Percentiles rank a stretch among this genome's conserved stretches.
Evolutionary conservation across 2,888 invertebrate species (phyloP).

Genomic region (Acanthosepion pharaonis): DNA sequence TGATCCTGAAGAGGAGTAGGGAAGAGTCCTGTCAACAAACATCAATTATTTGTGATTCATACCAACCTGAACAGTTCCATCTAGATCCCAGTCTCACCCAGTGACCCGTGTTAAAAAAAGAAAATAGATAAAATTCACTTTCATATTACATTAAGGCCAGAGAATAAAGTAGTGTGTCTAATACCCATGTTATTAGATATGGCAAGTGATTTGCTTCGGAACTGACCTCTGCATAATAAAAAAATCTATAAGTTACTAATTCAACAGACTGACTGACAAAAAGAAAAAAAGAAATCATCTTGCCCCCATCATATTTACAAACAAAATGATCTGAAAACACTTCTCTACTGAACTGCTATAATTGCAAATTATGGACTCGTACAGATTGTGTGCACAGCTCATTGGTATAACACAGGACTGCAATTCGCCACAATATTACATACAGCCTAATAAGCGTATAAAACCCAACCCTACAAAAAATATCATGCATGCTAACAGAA

Average conservation of each 20-base stretch:
- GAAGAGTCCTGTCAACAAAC: background rate
- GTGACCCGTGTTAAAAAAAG: background rate
- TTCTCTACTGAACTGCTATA: background rate
- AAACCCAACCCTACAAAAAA: too few relatives aligned
- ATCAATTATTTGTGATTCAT: conserved; percentile 33
- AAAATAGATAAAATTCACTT: background rate
- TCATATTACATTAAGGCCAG: background rate
- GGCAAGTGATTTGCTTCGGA: background rate
- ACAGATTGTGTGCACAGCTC: too few relatives aligned
- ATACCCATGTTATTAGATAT: background rate
- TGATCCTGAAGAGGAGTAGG: background rate
- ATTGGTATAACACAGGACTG: background rate
- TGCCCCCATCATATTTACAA: background rate
- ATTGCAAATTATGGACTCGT: background rate
- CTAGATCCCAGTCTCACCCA: conserved; percentile 20
- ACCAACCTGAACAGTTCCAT: background rate
- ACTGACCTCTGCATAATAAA: background rate
- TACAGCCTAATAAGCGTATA: too few relatives aligned
- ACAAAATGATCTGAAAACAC: background rate
- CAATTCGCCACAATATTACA: background rate
- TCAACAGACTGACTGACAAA: background rate
- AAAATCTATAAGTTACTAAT: background rate
- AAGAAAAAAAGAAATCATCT: background rate
- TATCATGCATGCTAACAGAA: too few relatives aligned
- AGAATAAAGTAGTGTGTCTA: background rate